A percentile compares a stretch with the other conserved stretches of the same genome.
phyloP scores from a whole-genome alignment of 2,113 vertebrate species.

The Thalassarche chlororhynchos region DNA sequence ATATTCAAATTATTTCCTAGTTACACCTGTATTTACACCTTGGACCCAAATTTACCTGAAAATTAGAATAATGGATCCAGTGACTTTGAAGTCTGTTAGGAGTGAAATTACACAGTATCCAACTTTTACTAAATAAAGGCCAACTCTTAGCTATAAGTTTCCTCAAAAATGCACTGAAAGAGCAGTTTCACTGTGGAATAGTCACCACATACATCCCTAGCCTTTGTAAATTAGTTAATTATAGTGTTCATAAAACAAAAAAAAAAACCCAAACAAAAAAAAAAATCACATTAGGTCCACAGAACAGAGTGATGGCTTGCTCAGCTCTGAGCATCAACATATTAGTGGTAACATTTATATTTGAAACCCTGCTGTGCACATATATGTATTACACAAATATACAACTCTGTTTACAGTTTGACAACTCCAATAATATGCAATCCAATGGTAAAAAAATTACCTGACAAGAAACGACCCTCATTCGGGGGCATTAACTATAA shows the following conservation, averaged over 20 bases:
- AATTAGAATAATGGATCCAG: neutral
- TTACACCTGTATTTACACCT: neutral
- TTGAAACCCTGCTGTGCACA: neutral
- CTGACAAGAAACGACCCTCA: neutral
- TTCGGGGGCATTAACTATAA: neutral
- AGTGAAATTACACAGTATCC: neutral
- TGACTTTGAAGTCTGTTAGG: neutral
- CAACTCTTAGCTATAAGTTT: neutral
- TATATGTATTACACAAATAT: fast-evolving
- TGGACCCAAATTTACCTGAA: neutral
- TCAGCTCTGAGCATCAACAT: neutral
- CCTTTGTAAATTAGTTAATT: neutral
- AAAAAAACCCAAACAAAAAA: neutral
- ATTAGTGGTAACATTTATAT: neutral
- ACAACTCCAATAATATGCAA: neutral
- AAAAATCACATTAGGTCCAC: neutral
- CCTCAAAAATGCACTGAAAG: neutral
- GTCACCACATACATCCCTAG: neutral
- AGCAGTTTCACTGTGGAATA: neutral
- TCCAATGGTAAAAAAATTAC: neutral
- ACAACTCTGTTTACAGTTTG: neutral
- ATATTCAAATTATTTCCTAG: neutral
- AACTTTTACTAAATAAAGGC: neutral
- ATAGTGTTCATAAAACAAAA: neutral
- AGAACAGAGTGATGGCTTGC: neutral